Percentiles rank a stretch among this genome's conserved stretches.
Evolutionary conservation across 2,797 vertebrate genomes (phyloP).

Genomic region (Chelon labrosus): DNA sequence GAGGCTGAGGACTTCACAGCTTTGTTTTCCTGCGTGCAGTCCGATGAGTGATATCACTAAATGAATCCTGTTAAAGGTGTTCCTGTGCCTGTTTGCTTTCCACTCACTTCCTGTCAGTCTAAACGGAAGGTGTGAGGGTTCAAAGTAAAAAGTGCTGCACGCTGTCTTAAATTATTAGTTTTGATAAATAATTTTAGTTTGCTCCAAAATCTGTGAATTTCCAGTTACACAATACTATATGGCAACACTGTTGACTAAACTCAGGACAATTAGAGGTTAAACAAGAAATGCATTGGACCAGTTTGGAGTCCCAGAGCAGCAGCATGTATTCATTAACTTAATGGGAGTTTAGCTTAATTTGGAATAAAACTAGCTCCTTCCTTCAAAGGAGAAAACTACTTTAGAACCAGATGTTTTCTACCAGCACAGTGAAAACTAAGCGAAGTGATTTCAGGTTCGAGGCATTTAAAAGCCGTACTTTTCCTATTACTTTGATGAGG

Average conservation of each 20-base stretch:
- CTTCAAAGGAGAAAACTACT: slow-evolving; percentile 1
- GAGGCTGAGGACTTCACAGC: slow-evolving; percentile 14
- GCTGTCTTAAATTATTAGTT: not conserved
- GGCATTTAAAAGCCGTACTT: slow-evolving; percentile 5
- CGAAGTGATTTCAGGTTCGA: not conserved
- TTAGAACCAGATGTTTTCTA: not conserved
- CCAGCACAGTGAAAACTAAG: not conserved
- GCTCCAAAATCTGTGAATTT: not conserved
- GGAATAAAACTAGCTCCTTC: not conserved
- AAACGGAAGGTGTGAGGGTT: not conserved
- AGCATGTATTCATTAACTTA: not conserved
- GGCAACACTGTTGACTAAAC: not conserved
- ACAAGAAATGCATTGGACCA: not conserved
- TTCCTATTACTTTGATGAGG: slow-evolving; percentile 19
- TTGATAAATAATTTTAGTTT: not conserved
- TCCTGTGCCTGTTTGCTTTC: not conserved
- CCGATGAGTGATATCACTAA: not conserved
- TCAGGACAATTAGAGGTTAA: not conserved
- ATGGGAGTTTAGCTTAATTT: slow-evolving; percentile 25
- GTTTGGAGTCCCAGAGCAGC: not conserved
- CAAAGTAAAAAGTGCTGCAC: not conserved
- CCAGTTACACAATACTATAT: not conserved
- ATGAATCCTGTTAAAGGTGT: not conserved
- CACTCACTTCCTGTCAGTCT: not conserved
- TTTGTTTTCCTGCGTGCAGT: slow-evolving; percentile 1